phyloP scores from a whole-genome alignment of 2,888 invertebrate species.

The Chaitophorus viminalis region DNA sequence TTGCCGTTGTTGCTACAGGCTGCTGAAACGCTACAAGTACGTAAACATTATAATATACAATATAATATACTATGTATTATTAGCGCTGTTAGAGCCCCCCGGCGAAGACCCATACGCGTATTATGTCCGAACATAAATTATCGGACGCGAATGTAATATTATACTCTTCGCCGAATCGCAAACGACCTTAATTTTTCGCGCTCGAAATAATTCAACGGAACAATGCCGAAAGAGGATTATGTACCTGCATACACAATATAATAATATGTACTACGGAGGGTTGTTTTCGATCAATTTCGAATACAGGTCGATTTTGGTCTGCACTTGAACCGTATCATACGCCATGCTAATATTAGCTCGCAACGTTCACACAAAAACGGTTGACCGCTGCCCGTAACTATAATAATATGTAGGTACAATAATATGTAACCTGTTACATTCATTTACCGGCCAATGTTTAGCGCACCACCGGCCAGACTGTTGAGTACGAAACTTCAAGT shows the following conservation, averaged over 20 bases:
- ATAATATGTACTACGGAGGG: too few relatives aligned
- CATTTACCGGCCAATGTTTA: too few relatives aligned
- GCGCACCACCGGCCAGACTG: too few relatives aligned
- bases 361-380: background rate
- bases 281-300: background rate
- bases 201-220: background rate
- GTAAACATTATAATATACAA: conserved; percentile 41
- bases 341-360: background rate
- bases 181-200: background rate
- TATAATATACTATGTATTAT: too few relatives aligned
- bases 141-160: background rate
- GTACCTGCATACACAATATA: background rate
- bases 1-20: conserved; percentile 85
- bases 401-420: too few relatives aligned
- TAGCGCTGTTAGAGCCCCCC: background rate
- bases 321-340: background rate
- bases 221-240: conserved; percentile 17
- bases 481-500: too few relatives aligned
- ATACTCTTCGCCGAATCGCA: background rate
- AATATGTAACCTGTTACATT: too few relatives aligned
- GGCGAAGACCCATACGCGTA: conserved; percentile 13
- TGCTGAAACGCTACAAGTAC: conserved; percentile 82
- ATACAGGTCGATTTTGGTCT: background rate
- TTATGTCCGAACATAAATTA: background rate
- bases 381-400: too few relatives aligned